Evolutionary conservation across 2,113 vertebrate species (phyloP).

Genomic region (Coreoperca whiteheadi): DNA sequence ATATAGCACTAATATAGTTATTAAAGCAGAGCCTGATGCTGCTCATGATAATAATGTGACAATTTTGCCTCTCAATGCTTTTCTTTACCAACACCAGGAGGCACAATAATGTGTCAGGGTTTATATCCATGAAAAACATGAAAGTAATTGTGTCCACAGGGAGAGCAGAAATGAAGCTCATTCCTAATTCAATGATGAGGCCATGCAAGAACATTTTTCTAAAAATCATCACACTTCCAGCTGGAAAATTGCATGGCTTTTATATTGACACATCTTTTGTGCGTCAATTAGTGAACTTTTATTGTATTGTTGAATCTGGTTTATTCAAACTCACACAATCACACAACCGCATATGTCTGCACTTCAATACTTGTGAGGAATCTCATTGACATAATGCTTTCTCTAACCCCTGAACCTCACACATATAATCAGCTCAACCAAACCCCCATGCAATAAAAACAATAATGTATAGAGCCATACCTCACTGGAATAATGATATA

Average conservation of each 20-base stretch:
- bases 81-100: slow-evolving; percentile 65
- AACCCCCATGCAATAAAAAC: neutral
- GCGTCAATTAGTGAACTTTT: neutral
- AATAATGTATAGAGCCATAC: neutral
- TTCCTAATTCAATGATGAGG: slow-evolving; percentile 47
- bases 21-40: slow-evolving; percentile 42
- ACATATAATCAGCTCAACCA: neutral
- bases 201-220: slow-evolving; percentile 14
- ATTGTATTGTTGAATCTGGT: neutral
- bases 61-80: slow-evolving; percentile 47
- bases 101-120: slow-evolving; percentile 62
- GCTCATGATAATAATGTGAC: slow-evolving; percentile 62
- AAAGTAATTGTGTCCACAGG: slow-evolving; percentile 66
- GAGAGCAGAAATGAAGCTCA: slow-evolving; percentile 56
- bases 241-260: slow-evolving; percentile 3
- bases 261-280: slow-evolving; percentile 30
- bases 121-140: slow-evolving; percentile 57
- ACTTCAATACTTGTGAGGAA: neutral
- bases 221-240: slow-evolving; percentile 24
- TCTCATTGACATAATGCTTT: neutral
- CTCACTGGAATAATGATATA: neutral
- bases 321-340: slow-evolving; percentile 18
- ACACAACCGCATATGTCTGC: neutral
- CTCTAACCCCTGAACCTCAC: neutral
- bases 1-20: slow-evolving; percentile 43